These are phyloP conservation scores for Ictalurus punctatus DNA, from an alignment of 2,113 vertebrate species.

Conservation along the genomic window DNA sequence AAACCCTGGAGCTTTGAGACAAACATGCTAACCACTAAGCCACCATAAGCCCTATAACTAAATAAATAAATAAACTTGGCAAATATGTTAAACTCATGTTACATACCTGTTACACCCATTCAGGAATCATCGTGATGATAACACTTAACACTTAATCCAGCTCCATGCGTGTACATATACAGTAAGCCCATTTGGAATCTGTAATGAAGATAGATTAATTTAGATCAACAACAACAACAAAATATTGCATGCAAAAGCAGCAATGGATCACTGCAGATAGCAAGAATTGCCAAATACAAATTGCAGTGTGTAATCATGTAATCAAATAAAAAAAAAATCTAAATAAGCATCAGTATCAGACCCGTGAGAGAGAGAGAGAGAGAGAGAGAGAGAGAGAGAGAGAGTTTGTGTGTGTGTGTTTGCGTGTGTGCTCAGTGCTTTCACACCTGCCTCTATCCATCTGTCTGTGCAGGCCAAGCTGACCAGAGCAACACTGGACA, in stretches of 20 bases:
- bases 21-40: no score
- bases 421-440: neutral
- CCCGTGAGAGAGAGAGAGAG: neutral
- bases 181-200: neutral
- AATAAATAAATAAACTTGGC: neutral
- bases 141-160: neutral
- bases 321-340: neutral
- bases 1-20: no score
- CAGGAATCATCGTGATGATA: neutral
- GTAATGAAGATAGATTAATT: neutral
- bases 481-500: constrained; percentile 13
- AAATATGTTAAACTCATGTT: neutral
- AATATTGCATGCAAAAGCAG: neutral
- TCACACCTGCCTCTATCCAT: constrained; percentile 24
- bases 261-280: neutral
- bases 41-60: neutral
- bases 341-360: neutral
- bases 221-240: neutral
- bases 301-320: neutral
- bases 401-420: neutral
- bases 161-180: neutral
- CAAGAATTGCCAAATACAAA: neutral
- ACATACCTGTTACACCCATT: neutral
- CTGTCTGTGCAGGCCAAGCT: constrained; percentile 18
- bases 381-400: constrained; percentile 4